phyloP scores from a whole-genome alignment of 2,797 vertebrate species.

The Linurgus olivaceus region DNA sequence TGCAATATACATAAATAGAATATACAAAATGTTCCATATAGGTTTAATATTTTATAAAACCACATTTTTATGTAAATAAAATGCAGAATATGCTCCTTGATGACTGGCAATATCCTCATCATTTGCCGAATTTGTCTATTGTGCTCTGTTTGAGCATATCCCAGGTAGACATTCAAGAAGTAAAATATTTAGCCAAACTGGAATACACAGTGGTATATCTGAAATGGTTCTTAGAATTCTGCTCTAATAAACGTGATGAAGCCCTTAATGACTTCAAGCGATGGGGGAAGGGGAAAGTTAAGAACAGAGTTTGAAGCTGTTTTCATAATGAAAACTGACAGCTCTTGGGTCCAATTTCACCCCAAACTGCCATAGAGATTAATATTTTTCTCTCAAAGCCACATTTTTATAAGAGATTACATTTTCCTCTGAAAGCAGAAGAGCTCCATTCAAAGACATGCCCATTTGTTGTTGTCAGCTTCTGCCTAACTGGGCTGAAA shows the following conservation, averaged over 20 bases:
- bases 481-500: constrained; percentile 43
- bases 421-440: constrained; percentile 14
- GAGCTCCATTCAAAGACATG: constrained; percentile 26
- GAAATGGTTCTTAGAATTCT: neutral
- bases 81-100: neutral
- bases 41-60: neutral
- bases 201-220: neutral
- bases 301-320: neutral
- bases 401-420: constrained; percentile 17
- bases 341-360: neutral
- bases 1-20: neutral
- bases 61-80: neutral
- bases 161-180: neutral
- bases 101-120: neutral
- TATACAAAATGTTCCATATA: neutral
- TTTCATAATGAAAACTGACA: neutral
- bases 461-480: constrained; percentile 54
- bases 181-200: constrained; percentile 2
- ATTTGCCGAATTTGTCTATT: neutral
- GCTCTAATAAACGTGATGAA: neutral
- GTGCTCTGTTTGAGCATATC: neutral
- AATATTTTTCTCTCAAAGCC: constrained; percentile 22
- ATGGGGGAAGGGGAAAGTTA: neutral
- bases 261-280: neutral
- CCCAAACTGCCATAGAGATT: neutral